Base-by-base conservation (phyloP, 2,888 invertebrate species). In the Holacanthella duospinosa region DNA sequence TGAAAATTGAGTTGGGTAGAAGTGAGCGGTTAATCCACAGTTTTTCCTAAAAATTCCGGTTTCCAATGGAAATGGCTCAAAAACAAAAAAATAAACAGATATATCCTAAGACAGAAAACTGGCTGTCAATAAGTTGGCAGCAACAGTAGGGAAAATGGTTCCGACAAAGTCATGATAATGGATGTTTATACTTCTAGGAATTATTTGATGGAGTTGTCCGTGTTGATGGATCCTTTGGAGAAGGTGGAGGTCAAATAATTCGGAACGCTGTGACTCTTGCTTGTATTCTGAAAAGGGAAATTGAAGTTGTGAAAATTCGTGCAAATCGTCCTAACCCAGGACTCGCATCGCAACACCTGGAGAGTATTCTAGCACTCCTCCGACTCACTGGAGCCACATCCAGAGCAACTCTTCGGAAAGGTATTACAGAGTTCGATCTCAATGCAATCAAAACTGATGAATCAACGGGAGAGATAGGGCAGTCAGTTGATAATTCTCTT, bases 211-310 rank as follows among this genome's bases (percentile, higher is more conserved):
- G n/a, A n/a, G 19, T 56, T 3, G 36, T 70, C n/a, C 43, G 60
- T 6, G 43, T 71, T 2, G 71, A 71, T 54, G 71, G 71, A 1
- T 68, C 69, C 1, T 62, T 60, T 53, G 71, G 71, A 1, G 71
- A 71, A 63, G 71, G 71, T 1, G 71, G 71, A 27, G 71, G 71
- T 26, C 71, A 71, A 66, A 71, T 71, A n/a, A 68, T 71, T 21
- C 61, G 71, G 16, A 71, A 71, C 61, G 64, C 67, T 1, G 69
- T 71, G 2, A 59, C 71, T 0, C 66, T 63, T n/a, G 44, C 67
- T 0, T 68, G 67, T 44, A 44, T 71, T 4, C 62, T 69, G 12
- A 61, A 61, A 28, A 60, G 58, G 21, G 62, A 64, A 54, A 60
- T 69, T n/a, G 28, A 68, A 53, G 67, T 71, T 1, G 55, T 27